Evolutionary conservation across 2,888 invertebrate species (phyloP).

Genomic region (Heliconius erato): DNA sequence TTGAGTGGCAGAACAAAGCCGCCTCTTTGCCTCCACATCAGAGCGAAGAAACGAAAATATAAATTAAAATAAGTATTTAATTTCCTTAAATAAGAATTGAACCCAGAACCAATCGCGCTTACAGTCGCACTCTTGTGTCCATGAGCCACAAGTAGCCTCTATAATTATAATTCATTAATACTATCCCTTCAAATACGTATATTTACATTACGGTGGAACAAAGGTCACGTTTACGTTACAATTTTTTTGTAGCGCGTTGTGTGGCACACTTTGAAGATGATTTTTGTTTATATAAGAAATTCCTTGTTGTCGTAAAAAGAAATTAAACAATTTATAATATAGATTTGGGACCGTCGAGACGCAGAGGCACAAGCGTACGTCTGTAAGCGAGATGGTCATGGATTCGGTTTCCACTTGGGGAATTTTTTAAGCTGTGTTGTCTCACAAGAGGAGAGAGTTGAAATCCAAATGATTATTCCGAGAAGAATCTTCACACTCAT

Average conservation of each 20-base stretch:
- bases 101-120: too few relatives aligned
- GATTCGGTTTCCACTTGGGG: neutral
- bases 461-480: too few relatives aligned
- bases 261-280: slow-evolving; percentile 17
- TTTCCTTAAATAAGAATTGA: too few relatives aligned
- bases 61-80: too few relatives aligned
- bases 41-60: too few relatives aligned
- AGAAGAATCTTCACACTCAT: too few relatives aligned
- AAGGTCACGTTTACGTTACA: slow-evolving; percentile 19
- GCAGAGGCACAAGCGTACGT: neutral
- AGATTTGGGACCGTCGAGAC: neutral
- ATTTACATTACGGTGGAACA: slow-evolving; percentile 9
- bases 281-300: slow-evolving; percentile 18
- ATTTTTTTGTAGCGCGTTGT: slow-evolving; percentile 17
- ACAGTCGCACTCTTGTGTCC: too few relatives aligned
- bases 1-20: too few relatives aligned
- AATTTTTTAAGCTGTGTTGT: too few relatives aligned
- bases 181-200: neutral
- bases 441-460: too few relatives aligned
- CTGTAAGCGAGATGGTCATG: neutral
- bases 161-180: neutral
- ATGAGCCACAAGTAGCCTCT: neutral
- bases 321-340: neutral
- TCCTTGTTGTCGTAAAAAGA: neutral
- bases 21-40: too few relatives aligned